Base-by-base conservation (phyloP, 2,888 invertebrate species). In the Fissipunctia ypsillon region DNA sequence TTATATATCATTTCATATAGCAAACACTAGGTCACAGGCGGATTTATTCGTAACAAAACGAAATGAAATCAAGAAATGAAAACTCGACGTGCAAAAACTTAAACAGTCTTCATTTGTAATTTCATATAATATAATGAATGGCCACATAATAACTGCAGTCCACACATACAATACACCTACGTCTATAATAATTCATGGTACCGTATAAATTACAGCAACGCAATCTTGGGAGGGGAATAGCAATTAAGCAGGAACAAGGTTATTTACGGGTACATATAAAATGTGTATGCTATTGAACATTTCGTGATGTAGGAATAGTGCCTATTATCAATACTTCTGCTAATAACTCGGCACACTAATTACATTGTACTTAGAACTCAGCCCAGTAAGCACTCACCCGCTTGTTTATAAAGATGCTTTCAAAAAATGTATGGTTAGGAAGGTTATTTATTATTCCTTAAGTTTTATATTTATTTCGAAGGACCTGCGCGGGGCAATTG, bases 201-300 rank as follows among this genome's bases (percentile, higher is more conserved):
- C 70, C 84, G 87, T 90, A 91, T 94, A 94, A 93, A 93, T 94
- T 93, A 94, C 90, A 90, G 88, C 88, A 89, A 87, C 90, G 87
- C 90, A 91, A 91, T 92, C 92, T 91, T 91, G 85, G 85, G 77
- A 88, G 88, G 91, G 91, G 90, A 91, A 91, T 90, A 90, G 92
- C 93, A 93, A 94, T 93, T 93, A 93, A 92, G 90, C 88, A 82
- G 81, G 87, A 86, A 89, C 89, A 88, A 88, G 88, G 90, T 93
- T 93, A 93, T 93, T 93, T 92, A 92, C 90, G 89, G 86, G 87
- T 89, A 88, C 87, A 88, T 77, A 87, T 85, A 86, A 83, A 82
- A 85, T 80, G 69, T 88, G 83, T 82, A 64, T 81, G 85, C 79
- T 86, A 84, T 87, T 76, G 88, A 82, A 84, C 80, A 85, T 89